Evolutionary conservation across 1,140 invertebrate species (phyloP), one percentile per base, ranked within the genome.

Genomic region (Caenorhabditis inopinata): DNA sequence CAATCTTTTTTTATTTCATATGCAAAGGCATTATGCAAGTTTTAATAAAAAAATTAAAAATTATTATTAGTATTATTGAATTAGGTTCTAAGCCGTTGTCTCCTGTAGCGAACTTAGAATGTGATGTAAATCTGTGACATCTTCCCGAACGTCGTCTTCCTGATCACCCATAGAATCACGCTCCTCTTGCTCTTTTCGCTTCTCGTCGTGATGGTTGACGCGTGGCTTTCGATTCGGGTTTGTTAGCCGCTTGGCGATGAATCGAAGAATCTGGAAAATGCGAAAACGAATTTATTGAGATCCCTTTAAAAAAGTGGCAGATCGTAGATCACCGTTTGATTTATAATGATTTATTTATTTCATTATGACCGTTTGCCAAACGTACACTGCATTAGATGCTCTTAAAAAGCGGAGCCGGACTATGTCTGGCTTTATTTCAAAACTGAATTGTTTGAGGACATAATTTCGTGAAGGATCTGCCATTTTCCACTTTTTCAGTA

Each of bases 171-270:
- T 23, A n/a, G 75, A 76, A 38, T 76, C 32, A 21, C 48, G 11
- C 16, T 38, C 75, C 23, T 51, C 48, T 21, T 49, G 32, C 14
- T 51, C 32, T 76, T 38, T 76, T 38, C 75, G 11, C 45, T 75
- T 75, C 18, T 75, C 74, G 45, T 48, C 47, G 21, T 75, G 74
- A 35, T 75, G 58, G 29, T 79, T 62, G 23, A 62, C 68, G 25
- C 78, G 45, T 51, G 78, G 78, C 14, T 75, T 79, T 25, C 78
- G 62, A 29, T 79, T 79, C 4, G 78, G 78, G 42, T 79, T 79
- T 1, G 58, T 58, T 2, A 79, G 46, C 14, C 78, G 62, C 51
- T 79, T 79, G 11, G 78, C 78, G 23, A 79, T 79, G 73, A 79
- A 79, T 35, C 78, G 42, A 25, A 79, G 78, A 23, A 79, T 58